Evolutionary conservation across 2,113 vertebrate species (phyloP).

Genomic region (Percina caprodes): DNA sequence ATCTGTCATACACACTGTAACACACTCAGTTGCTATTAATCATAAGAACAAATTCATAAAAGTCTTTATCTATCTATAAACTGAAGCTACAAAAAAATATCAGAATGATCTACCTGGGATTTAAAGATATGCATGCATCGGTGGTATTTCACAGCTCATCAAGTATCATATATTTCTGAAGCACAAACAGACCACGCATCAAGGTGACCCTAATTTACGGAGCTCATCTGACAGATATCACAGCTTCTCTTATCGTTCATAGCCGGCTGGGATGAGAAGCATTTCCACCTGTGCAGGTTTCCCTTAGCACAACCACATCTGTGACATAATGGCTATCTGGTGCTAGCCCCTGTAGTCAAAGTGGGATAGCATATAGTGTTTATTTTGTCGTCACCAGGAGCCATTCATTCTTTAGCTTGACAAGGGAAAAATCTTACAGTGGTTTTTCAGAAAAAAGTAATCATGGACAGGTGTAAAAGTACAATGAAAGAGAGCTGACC

Average conservation of each 20-base stretch:
- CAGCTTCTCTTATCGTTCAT: slow-evolving; percentile 38
- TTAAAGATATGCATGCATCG: not conserved
- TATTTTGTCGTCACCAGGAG: slow-evolving; percentile 16
- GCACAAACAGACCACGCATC: slow-evolving; percentile 56
- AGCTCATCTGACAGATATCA: slow-evolving; percentile 62
- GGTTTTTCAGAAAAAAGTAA: not conserved
- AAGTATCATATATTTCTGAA: slow-evolving; percentile 36
- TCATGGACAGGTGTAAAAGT: not conserved
- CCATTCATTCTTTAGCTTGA: slow-evolving; percentile 34
- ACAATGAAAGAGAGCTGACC: not conserved
- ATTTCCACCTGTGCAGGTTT: slow-evolving; percentile 51
- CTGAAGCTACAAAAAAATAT: not conserved
- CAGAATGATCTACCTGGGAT: not conserved
- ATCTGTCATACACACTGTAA: slow-evolving; percentile 41
- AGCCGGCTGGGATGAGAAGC: slow-evolving; percentile 35
- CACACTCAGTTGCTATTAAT: slow-evolving; percentile 40
- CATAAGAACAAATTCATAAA: slow-evolving; percentile 19
- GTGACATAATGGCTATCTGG: slow-evolving; percentile 45
- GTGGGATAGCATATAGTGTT: not conserved
- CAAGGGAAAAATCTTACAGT: not conserved
- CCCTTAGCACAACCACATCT: slow-evolving; percentile 12
- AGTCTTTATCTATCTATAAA: not conserved
- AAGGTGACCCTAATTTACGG: slow-evolving; percentile 72
- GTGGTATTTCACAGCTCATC: slow-evolving; percentile 34
- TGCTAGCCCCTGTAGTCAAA: slow-evolving; percentile 24